A percentile compares a stretch with the other conserved stretches of the same genome.
These are phyloP conservation scores for Temnopleurus reevesii DNA, from an alignment of 53 echinoderm and acorn worm species.

Conservation along the genomic window DNA sequence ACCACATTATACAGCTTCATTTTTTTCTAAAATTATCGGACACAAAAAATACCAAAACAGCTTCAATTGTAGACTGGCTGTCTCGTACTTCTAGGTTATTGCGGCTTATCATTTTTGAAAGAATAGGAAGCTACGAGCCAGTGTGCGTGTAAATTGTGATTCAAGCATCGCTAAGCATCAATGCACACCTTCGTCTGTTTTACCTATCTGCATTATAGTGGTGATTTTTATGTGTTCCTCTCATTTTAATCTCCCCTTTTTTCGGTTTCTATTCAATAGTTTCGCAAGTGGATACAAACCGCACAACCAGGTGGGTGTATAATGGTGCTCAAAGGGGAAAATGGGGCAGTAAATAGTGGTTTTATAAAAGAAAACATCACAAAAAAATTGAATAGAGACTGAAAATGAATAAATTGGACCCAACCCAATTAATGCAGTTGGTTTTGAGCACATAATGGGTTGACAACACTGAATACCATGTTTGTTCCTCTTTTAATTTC, in stretches of 20 bases:
- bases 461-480: too few species aligned
- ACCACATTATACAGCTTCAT: too few species aligned
- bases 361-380: too few species aligned
- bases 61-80: background rate
- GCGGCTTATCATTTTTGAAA: background rate
- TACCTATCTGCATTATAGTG: slow-evolving; percentile 2
- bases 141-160: slow-evolving; percentile 29
- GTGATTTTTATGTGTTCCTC: background rate
- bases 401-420: too few species aligned
- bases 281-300: background rate
- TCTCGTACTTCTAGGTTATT: background rate
- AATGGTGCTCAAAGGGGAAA: background rate
- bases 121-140: background rate
- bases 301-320: background rate
- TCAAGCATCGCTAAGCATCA: slow-evolving; percentile 5
- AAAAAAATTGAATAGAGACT: too few species aligned
- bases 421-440: too few species aligned
- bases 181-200: background rate
- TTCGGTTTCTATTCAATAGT: background rate
- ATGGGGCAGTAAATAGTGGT: background rate
- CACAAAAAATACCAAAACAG: too few species aligned
- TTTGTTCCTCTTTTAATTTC: too few species aligned
- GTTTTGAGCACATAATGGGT: too few species aligned
- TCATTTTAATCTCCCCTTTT: background rate
- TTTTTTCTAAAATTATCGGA: too few species aligned